Base-by-base conservation (phyloP, 2,113 vertebrate genomes). In the Leucopternis melanops region DNA sequence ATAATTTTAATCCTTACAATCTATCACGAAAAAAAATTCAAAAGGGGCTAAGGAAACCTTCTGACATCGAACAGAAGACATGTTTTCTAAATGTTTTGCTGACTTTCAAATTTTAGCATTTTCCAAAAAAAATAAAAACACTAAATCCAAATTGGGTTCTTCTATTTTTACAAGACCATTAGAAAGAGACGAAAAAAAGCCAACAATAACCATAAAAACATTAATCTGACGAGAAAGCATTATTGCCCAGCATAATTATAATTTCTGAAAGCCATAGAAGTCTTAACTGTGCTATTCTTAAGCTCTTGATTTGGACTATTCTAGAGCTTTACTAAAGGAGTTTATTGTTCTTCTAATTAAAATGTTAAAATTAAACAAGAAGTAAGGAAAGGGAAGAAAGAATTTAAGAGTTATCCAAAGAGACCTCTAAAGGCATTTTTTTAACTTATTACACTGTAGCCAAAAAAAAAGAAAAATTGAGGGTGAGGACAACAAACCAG, bases 181-280 rank as follows among this genome's bases (percentile, higher is more conserved):
- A 95, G 16, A 62, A 94, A 83, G 21, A 80, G 55, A 86, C 36
- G 75, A 92, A 90, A 73, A 50, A 88, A 90, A 97, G 63, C 6
- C 15, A 91, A 52, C 20, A 72, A 38, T 59, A 86, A 84, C 6
- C 25, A 75, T 72, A 70, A 79, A 96, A 63, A 27, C 11, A 96
- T 55, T 84, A 44, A 66, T 15, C 71, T 96, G 49, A 79, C 29
- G 63, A 80, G 81, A 87, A 95, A 95, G 26, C 57, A 90, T 55
- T 88, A 97, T 92, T 95, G 15, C 45, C 57, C 95, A 86, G 25
- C 57, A 36, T 91, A 94, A 95, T 58, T 71, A n/a, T 82, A 95
- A 86, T 61, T 90, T 95, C 57, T 94, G 82, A 90, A 97, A 92
- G 29, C 58, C 9, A 14, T 5, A 89, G 74, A 81, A 79, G 47